Evolutionary conservation across 2,888 invertebrate species (phyloP), one percentile per base, ranked within the genome.

Genomic region (Lasiommata megera): DNA sequence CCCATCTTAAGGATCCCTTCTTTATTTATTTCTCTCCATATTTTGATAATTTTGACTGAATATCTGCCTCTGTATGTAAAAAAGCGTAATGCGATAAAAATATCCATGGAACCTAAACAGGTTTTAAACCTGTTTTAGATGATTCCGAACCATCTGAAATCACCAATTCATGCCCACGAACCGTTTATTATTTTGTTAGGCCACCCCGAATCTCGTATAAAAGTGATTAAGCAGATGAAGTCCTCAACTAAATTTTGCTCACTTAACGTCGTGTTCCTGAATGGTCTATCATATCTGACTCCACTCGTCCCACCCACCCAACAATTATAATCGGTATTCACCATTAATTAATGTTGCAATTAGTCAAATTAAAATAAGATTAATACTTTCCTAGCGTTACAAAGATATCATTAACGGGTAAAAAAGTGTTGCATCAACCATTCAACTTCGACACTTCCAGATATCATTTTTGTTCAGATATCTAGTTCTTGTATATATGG

Each of bases 281-380:
- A 31, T n/a, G 6, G 29, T 47, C 31, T 47, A 47, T 47, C 11
- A 51, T 38, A 51, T 16, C 28, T n/a, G n/a, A 29, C 16, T 29
- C 7, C 14, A 16, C 16, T 40, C 5, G 0, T 6, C 46, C 58
- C 54, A 59, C 56, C 50, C 54, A 62, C 61, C 61, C 57, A 47
- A 58, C 17, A 41, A 40, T 31, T 52, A 61, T 56, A 58, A 60
- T 53, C 54, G 47, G 54, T 64, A 71, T 71, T 68, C 69, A 68
- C 65, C 70, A 73, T 71, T 77, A 82, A 77, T 80, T 78, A 79
- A 78, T 71, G 72, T 71, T 68, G 73, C 80, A 84, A 87, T 88
- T 85, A 84, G 82, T 80, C 83, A 77, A 76, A 86, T 85, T 84
- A 80, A 85, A 84, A 82, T 78, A 78, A 72, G 80, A 87, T 88